Evolutionary conservation across 2,113 vertebrate genomes (phyloP).

Genomic region (Macquaria australasica): DNA sequence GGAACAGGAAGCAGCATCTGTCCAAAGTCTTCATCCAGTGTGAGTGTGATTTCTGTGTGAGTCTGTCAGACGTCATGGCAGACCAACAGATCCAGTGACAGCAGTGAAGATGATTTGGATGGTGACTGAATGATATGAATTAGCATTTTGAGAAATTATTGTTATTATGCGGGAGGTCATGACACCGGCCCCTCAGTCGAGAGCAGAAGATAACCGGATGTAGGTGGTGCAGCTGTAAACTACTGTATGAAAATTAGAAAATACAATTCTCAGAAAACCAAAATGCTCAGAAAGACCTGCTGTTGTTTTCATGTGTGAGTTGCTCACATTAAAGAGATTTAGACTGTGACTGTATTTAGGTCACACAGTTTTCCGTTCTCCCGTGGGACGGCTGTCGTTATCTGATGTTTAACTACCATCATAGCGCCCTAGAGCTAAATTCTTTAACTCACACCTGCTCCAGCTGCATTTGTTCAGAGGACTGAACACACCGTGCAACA

Average conservation of each 20-base stretch:
- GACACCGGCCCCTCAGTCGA: not conserved
- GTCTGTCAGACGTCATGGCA: not conserved
- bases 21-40: not conserved
- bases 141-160: not conserved
- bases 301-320: conserved; percentile 11
- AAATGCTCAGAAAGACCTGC: not conserved
- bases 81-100: not conserved
- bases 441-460: conserved; percentile 51
- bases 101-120: not conserved
- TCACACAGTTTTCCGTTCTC: conserved; percentile 30
- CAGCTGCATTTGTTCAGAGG: conserved; percentile 23
- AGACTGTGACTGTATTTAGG: conserved; percentile 50
- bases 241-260: not conserved
- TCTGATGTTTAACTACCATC: conserved; percentile 46
- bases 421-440: conserved; percentile 48
- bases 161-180: not conserved
- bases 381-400: conserved; percentile 11
- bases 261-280: not conserved
- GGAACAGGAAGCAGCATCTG: not conserved
- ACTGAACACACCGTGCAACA: not conserved
- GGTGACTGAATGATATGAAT: not conserved
- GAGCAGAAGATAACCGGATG: not conserved
- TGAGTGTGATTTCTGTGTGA: too few relatives aligned
- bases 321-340: conserved; percentile 10
- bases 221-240: not conserved